These are phyloP conservation scores for Periophthalmus modestus DNA, from an alignment of 2,113 vertebrate genomes.

Conservation along the genomic window DNA sequence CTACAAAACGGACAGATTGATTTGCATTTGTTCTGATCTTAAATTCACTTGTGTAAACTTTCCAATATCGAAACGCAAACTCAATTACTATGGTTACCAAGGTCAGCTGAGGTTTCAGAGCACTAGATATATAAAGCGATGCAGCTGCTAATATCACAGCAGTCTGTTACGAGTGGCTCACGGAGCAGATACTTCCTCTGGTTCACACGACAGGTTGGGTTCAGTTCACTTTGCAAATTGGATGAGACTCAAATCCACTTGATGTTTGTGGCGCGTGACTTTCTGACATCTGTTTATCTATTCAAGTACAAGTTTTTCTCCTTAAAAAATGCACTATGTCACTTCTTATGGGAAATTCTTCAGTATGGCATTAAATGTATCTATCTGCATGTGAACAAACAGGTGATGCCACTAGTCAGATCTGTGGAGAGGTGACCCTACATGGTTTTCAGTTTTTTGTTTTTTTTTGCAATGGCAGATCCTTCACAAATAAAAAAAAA, in stretches of 20 bases:
- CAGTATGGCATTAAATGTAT: too few species aligned
- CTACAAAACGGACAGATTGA: background rate
- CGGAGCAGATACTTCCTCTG: constrained; percentile 19
- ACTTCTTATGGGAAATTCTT: too few species aligned
- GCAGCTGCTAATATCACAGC: constrained; percentile 38
- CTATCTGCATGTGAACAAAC: too few species aligned
- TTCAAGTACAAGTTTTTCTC: too few species aligned
- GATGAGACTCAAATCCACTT: background rate
- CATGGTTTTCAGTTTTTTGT: too few species aligned
- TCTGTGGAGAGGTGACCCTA: too few species aligned
- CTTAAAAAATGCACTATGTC: too few species aligned
- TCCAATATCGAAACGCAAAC: constrained; percentile 27
- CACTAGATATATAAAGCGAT: constrained; percentile 48
- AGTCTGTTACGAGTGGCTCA: constrained; percentile 41
- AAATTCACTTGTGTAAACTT: constrained; percentile 3
- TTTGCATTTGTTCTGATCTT: background rate
- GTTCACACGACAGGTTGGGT: background rate
- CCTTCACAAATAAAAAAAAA: too few species aligned
- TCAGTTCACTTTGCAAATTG: background rate
- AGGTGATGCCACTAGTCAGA: too few species aligned
- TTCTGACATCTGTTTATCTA: background rate
- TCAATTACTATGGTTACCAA: constrained; percentile 52
- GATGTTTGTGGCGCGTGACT: background rate
- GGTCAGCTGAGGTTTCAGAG: constrained; percentile 32
- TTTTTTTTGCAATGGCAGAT: too few species aligned